Evolutionary conservation across 1,140 invertebrate genomes (phyloP), one percentile per base, ranked within the genome.

Genomic region (Ruditapes philippinarum): DNA sequence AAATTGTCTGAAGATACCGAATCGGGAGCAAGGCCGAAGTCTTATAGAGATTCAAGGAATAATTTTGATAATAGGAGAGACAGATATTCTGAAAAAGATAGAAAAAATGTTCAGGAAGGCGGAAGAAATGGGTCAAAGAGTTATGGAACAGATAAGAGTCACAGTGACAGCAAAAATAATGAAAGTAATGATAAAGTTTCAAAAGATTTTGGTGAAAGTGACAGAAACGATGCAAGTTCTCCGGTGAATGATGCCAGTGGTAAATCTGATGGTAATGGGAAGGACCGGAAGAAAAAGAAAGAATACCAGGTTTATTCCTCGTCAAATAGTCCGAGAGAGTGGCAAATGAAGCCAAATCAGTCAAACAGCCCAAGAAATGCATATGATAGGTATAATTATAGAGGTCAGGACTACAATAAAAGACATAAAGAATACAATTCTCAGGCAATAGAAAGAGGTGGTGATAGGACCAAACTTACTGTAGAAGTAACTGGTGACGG

Each of bases 401-500:
- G 85, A 36, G 85, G 85, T 25, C 85, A 88, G 60, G 85, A 88
- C 42, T 88, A 88, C 49, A 88, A 88, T 54, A 88, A 88, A 54
- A 88, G 85, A 49, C 85, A 88, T 51, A 88, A 88, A 28, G 85
- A 88, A n/a, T 22, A 54, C n/a, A 25, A 9, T 22, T 7, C 31
- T 9, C 28, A 49, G 7, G 9, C 33, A 12, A n/a, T 88, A 17
- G 85, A 88, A 45, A 76, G 74, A 62, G 85, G 85, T 0, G 85
- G 85, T 22, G 76, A 80, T 28, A 62, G 60, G 25, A 80, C 73
- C 1, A 88, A 80, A 40, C 25, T 88, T 11, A 65, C 33, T 51
- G 38, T 38, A 14, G 54, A 57, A 7, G 17, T 65, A 12, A 51
- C 31, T 57, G 51, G 38, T 51, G 25, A 38, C 7, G 33, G 65